Evolutionary conservation across 2,888 invertebrate species (phyloP).

Genomic region (Tetanocera ferruginea): DNA sequence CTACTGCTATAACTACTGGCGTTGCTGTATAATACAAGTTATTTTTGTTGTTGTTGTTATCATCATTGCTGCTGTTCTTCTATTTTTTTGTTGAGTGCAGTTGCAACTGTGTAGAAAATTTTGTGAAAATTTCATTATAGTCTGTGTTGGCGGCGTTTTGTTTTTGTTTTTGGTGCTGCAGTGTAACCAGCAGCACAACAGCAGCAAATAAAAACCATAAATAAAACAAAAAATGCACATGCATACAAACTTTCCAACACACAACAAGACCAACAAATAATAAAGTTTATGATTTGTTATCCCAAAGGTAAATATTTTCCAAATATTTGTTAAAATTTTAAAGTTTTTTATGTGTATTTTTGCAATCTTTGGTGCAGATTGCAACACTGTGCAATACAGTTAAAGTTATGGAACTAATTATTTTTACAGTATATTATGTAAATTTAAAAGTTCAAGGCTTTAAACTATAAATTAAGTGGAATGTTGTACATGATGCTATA

Average conservation of each 20-base stretch:
- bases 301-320: slow-evolving; percentile 52
- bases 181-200: slow-evolving; percentile 1
- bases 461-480: too few species aligned
- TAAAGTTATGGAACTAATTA: too few species aligned
- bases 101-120: slow-evolving; percentile 29
- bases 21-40: neutral
- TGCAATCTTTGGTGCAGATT: neutral
- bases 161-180: slow-evolving; percentile 28
- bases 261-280: slow-evolving; percentile 38
- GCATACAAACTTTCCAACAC: neutral
- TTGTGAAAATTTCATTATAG: slow-evolving; percentile 28
- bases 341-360: neutral
- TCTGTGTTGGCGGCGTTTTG: slow-evolving; percentile 39
- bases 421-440: too few species aligned
- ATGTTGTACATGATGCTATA: too few species aligned
- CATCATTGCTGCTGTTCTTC: neutral
- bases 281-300: slow-evolving; percentile 53
- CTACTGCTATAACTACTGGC: neutral
- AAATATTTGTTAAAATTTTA: slow-evolving; percentile 7
- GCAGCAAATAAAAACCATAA: neutral
- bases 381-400: neutral
- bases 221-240: slow-evolving; percentile 10
- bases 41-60: neutral
- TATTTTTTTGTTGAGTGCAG: neutral
- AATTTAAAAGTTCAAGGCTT: too few species aligned